Conservation (phyloP, 2,888 invertebrate genomes). For the Unio delphinus region DNA sequence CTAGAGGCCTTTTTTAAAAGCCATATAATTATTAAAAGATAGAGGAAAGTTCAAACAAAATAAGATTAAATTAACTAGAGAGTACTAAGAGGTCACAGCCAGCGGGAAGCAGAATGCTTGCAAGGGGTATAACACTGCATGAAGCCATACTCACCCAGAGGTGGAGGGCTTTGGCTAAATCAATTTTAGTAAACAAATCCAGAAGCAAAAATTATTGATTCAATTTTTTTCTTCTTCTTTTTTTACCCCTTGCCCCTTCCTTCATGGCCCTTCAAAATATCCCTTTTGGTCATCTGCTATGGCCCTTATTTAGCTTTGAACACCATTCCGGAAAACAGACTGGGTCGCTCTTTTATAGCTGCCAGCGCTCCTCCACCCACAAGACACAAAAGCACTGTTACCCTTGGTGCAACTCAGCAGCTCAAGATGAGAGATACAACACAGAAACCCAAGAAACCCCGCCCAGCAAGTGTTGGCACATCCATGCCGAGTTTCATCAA, state of each 20-base stretch:
- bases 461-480: conserved; percentile 62
- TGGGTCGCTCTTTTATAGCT: conserved; percentile 64
- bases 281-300: conserved; percentile 13
- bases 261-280: conserved; percentile 7
- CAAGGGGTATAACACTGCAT: conserved; percentile 2
- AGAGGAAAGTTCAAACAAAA: too few relatives aligned
- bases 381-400: conserved; percentile 51
- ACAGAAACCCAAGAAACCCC: conserved; percentile 55
- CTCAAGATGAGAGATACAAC: conserved; percentile 53
- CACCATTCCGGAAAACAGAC: conserved; percentile 62
- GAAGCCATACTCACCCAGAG: conserved; percentile 26
- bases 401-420: conserved; percentile 31
- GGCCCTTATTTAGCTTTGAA: conserved; percentile 52
- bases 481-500: conserved; percentile 60
- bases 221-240: conserved; percentile 38
- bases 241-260: conserved; percentile 13
- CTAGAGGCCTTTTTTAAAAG: too few relatives aligned
- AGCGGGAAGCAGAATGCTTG: not conserved
- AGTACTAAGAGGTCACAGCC: not conserved
- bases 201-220: conserved; percentile 19
- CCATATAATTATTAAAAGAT: too few relatives aligned
- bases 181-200: conserved; percentile 7
- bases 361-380: conserved; percentile 44
- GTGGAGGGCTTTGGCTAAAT: conserved; percentile 32
- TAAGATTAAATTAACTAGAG: too few relatives aligned